Evolutionary conservation across 2,888 invertebrate species (phyloP), one percentile per base, ranked within the genome.

Genomic region (Ditula angustiorana): DNA sequence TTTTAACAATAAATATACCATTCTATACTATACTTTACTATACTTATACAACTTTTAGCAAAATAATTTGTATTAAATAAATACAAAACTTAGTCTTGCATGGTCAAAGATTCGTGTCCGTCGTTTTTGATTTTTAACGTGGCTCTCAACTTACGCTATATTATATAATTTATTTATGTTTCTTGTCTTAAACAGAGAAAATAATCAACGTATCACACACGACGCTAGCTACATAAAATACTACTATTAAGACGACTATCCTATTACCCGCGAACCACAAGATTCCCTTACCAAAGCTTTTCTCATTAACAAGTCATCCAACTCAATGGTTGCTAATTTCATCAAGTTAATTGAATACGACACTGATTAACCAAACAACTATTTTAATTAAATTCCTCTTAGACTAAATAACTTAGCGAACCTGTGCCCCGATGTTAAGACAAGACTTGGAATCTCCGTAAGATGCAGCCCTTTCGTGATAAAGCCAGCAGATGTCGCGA

Each of bases 401-500:
- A 56, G 62, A 53, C 49, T 41, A 60, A 60, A 58, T 58, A 59
- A 52, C 30, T 61, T 24, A 11, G 55, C 24, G 44, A 33, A 56
- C 62, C 61, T 61, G 61, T 11, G 11, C 8, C n/a, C 30, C 24
- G 41, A 35, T 13, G 67, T 68, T 66, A 61, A 65, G 63, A 62
- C 61, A 46, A 59, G 66, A 50, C 69, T 56, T 69, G 61, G 72
- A 70, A 73, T 69, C 70, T 70, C 68, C 61, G 68, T 82, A 86
- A 89, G 89, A 89, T 90, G 88, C 89, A 88, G 81, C 86, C 88
- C 86, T 86, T 86, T 83, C 76, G 76, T 79, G 92, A 92, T 92
- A 92, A 89, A 79, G 76, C 80, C 80, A 75, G 82, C 92, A 92
- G 92, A 91, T 92, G 92, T 86, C 87, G 80, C 85, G 75, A 74